Conservation (phyloP, 2,797 vertebrate species). For the Etheostoma perlongum region DNA sequence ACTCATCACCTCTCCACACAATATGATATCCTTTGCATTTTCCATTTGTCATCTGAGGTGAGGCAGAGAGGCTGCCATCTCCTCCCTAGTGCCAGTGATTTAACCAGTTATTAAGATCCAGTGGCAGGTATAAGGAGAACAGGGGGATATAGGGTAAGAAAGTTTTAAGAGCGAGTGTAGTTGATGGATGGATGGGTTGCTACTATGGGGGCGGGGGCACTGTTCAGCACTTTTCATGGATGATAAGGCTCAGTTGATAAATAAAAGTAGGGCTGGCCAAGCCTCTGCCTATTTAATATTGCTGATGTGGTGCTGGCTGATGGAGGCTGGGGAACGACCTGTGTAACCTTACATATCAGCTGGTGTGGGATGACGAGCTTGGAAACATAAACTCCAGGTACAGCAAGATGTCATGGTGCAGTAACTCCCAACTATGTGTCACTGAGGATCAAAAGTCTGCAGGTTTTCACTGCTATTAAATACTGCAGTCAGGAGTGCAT, state of each 20-base stretch:
- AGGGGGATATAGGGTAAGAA: conserved; percentile 32
- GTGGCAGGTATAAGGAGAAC: conserved; percentile 52
- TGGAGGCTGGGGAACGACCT: conserved; percentile 57
- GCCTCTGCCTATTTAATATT: conserved; percentile 65
- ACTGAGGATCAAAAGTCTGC: conserved; percentile 19
- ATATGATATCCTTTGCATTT: conserved; percentile 60
- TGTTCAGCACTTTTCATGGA: conserved; percentile 83
- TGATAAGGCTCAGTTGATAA: conserved; percentile 75
- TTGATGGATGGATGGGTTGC: conserved; percentile 71
- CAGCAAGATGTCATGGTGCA: conserved; percentile 45
- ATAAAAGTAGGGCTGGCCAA: conserved; percentile 58
- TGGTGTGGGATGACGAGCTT: conserved; percentile 54
- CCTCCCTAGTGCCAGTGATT: conserved; percentile 59
- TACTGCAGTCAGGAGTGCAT: not conserved
- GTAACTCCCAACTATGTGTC: conserved; percentile 26
- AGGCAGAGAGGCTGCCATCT: conserved; percentile 57
- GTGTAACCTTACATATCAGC: conserved; percentile 68
- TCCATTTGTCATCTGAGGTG: conserved; percentile 71
- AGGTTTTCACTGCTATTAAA: conserved; percentile 32
- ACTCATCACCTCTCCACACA: not conserved
- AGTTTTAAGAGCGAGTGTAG: conserved; percentile 44
- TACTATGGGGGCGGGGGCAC: conserved; percentile 27
- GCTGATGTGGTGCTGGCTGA: conserved; percentile 69
- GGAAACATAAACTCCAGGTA: conserved; percentile 62
- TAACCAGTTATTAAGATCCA: conserved; percentile 79